These are phyloP conservation scores for Zaprionus ornatus DNA, from an alignment of 1,140 invertebrate species.

Conservation along the genomic window DNA sequence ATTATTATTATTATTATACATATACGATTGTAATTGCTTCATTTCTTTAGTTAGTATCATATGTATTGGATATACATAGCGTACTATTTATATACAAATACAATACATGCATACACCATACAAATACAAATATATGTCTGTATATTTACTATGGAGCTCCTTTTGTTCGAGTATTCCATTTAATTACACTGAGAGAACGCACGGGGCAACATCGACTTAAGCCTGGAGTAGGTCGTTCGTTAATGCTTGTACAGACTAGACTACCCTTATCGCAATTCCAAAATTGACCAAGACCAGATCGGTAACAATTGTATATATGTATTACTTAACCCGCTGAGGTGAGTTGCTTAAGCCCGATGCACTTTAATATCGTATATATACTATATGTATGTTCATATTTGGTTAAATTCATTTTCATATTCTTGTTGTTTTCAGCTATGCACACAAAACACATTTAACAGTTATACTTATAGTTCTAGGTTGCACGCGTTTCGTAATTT, in stretches of 20 bases:
- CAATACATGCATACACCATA: slow-evolving; percentile 42
- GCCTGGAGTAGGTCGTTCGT: slow-evolving; percentile 14
- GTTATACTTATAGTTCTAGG: slow-evolving; percentile 46
- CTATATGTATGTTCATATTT: background rate
- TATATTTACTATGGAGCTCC: slow-evolving; percentile 2
- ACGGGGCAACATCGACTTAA: slow-evolving; percentile 63
- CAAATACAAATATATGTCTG: slow-evolving; percentile 51
- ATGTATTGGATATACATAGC: slow-evolving; percentile 68
- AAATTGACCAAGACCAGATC: slow-evolving; percentile 66
- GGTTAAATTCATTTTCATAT: slow-evolving; percentile 10
- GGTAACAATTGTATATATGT: slow-evolving; percentile 8
- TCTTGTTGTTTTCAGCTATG: slow-evolving; percentile 25
- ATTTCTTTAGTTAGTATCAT: slow-evolving; percentile 75
- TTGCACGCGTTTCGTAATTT: slow-evolving; percentile 33
- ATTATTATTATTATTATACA: slow-evolving; percentile 52
- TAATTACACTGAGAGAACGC: slow-evolving; percentile 65
- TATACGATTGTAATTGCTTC: slow-evolving; percentile 82
- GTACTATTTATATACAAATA: slow-evolving; percentile 61
- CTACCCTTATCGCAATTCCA: slow-evolving; percentile 53
- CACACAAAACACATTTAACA: slow-evolving; percentile 62
- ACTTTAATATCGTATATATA: background rate
- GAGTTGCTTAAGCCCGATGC: background rate
- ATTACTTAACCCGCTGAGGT: background rate
- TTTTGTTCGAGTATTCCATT: slow-evolving; percentile 9
- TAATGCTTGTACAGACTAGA: background rate